Evolutionary conservation across 2,113 vertebrate species (phyloP).

Genomic region (Ailurus styani): DNA sequence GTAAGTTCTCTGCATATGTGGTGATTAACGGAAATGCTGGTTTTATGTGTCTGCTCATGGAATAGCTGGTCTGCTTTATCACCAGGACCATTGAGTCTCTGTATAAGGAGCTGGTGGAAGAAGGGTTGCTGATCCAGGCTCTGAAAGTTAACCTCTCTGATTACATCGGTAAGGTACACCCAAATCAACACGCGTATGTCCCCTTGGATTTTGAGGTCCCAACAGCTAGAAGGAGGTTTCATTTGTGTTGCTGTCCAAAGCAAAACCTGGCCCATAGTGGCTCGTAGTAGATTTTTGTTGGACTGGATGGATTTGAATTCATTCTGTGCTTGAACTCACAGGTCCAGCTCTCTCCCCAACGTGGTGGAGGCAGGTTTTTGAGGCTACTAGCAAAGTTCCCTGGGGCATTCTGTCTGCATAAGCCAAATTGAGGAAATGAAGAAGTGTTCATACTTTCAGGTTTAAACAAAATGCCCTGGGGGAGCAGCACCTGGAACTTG

Average conservation of each 20-base stretch:
- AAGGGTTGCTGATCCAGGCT: constrained; percentile 83
- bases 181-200: rapidly evolving
- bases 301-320: not conserved
- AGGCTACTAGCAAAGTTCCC: not conserved
- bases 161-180: constrained; percentile 84
- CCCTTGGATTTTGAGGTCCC: not conserved
- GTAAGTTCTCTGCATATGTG: rapidly evolving
- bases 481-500: not conserved
- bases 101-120: constrained; percentile 85
- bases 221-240: not conserved
- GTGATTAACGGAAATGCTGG: rapidly evolving
- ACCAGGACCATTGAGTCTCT: constrained; percentile 87
- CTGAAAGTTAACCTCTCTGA: constrained; percentile 82
- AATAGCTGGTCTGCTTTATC: constrained; percentile 40
- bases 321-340: rapidly evolving
- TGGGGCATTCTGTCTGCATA: not conserved
- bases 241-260: not conserved
- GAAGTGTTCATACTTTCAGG: not conserved
- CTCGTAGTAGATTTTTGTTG: not conserved
- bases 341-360: rapidly evolving
- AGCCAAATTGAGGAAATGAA: not conserved
- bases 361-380: not conserved
- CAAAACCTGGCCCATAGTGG: not conserved
- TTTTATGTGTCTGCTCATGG: not conserved
- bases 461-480: too few relatives aligned